These are phyloP conservation scores for Eulemur albifrons DNA, from an alignment of 2,797 vertebrate species.

Conservation along the genomic window DNA sequence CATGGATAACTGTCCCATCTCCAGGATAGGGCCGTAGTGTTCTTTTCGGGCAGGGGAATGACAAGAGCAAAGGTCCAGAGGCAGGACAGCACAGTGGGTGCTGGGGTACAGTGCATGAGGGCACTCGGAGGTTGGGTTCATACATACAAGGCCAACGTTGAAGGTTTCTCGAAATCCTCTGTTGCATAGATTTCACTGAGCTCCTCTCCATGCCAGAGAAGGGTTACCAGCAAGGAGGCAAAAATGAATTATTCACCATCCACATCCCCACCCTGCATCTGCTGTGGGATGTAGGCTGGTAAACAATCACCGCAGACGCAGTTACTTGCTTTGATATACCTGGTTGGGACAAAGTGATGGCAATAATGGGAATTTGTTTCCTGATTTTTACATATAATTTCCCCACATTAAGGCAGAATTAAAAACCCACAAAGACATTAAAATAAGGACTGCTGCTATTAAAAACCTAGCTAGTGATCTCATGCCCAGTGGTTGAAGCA, in stretches of 20 bases:
- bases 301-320: background rate
- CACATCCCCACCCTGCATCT: background rate
- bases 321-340: background rate
- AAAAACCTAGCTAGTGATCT: constrained; percentile 40
- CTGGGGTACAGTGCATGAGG: background rate
- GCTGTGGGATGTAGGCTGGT: background rate
- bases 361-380: constrained; percentile 19
- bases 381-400: constrained; percentile 43
- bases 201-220: background rate
- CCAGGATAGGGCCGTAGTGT: too few species aligned
- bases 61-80: background rate
- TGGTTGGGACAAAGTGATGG: background rate
- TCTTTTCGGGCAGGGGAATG: background rate
- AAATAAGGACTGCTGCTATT: constrained; percentile 16
- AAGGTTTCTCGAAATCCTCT: background rate
- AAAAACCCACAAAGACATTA: constrained; percentile 54
- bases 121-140: background rate
- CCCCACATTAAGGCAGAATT: background rate
- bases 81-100: background rate
- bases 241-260: background rate
- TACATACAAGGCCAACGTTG: background rate
- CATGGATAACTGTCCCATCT: background rate
- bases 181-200: background rate
- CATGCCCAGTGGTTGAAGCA: background rate
- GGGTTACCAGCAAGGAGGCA: background rate